These are phyloP conservation scores for Camponotus floridanus DNA, from an alignment of 1,140 invertebrate genomes.

Conservation along the genomic window DNA sequence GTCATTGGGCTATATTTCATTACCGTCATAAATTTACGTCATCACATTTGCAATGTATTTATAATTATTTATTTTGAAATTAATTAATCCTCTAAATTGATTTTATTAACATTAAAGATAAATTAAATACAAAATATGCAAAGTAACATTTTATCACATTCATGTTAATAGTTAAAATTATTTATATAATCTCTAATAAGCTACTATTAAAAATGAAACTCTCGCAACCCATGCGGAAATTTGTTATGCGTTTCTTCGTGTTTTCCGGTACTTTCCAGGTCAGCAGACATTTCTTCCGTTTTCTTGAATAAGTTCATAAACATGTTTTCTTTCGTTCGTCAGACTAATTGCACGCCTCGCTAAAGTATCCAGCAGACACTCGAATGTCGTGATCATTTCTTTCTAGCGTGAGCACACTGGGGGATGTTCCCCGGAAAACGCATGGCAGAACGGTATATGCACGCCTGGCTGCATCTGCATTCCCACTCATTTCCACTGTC, in stretches of 20 bases:
- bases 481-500: slow-evolving; percentile 60
- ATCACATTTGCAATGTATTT: not conserved
- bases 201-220: not conserved
- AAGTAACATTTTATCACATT: not conserved
- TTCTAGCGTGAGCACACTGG: slow-evolving; percentile 24
- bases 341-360: slow-evolving; percentile 64
- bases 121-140: not conserved
- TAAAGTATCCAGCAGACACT: slow-evolving; percentile 52
- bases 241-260: slow-evolving; percentile 28
- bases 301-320: slow-evolving; percentile 47
- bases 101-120: not conserved
- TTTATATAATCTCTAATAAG: not conserved
- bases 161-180: not conserved
- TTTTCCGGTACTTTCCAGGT: slow-evolving; percentile 39
- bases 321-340: slow-evolving; percentile 57
- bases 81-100: not conserved
- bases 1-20: not conserved
- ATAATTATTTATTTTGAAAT: not conserved
- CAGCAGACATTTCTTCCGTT: slow-evolving; percentile 47
- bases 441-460: slow-evolving; percentile 61
- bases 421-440: slow-evolving; percentile 63
- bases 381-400: slow-evolving; percentile 38
- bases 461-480: slow-evolving; percentile 69
- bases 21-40: not conserved
- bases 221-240: slow-evolving; percentile 1